Percentiles rank a stretch among this genome's conserved stretches.
These are phyloP conservation scores for Nephrotoma appendiculata DNA, from an alignment of 2,888 invertebrate species.

Conservation along the genomic window DNA sequence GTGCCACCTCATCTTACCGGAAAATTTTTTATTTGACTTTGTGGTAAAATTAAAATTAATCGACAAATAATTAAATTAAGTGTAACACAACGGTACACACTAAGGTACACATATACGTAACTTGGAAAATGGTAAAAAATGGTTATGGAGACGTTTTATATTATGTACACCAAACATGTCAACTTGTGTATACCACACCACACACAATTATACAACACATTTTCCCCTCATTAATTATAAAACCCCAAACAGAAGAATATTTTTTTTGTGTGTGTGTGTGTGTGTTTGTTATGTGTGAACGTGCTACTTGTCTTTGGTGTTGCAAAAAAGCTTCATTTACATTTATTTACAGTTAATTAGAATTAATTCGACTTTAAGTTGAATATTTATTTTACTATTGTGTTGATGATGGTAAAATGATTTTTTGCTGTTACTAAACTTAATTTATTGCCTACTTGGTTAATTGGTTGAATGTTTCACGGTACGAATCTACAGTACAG, in stretches of 20 bases:
- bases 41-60: neutral
- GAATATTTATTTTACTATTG: neutral
- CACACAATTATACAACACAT: neutral
- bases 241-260: neutral
- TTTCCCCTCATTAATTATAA: neutral
- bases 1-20: no score
- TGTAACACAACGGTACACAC: neutral
- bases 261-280: neutral
- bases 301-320: neutral
- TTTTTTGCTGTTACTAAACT: neutral
- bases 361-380: neutral
- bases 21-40: neutral
- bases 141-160: neutral
- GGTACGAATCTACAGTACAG: no score
- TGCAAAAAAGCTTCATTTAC: neutral
- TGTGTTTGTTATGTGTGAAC: no score
- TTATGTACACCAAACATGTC: neutral
- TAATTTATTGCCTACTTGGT: neutral
- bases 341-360: neutral
- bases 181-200: neutral
- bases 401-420: neutral
- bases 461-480: neutral
- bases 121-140: neutral
- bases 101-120: neutral
- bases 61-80: neutral